Percentiles rank a stretch among this genome's conserved stretches.
Conservation (phyloP, 2,113 vertebrate species). For the Pseudopipra pipra region DNA sequence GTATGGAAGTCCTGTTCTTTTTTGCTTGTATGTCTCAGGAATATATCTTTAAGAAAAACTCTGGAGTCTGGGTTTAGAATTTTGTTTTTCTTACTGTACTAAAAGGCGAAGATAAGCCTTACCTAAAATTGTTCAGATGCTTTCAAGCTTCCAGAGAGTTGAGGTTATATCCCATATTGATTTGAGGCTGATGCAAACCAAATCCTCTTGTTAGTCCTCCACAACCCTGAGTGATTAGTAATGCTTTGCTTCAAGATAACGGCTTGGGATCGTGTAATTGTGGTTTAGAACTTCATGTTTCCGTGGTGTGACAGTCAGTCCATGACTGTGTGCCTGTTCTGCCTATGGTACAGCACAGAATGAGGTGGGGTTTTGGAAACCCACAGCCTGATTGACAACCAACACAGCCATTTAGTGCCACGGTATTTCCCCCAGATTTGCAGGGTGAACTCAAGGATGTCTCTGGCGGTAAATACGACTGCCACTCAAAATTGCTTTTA, state of each 20-base stretch:
- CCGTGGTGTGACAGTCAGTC: neutral
- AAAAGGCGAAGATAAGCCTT: neutral
- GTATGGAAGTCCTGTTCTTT: neutral
- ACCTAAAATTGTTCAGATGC: neutral
- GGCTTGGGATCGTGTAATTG: neutral
- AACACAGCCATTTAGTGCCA: neutral
- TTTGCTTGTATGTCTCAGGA: neutral
- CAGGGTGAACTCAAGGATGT: neutral
- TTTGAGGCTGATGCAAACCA: neutral
- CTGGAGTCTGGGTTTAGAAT: neutral
- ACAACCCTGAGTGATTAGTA: neutral
- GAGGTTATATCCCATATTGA: neutral
- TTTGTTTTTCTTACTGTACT: neutral
- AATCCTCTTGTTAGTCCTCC: neutral
- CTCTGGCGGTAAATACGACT: neutral
- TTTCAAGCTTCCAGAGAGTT: neutral
- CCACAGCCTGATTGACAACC: neutral
- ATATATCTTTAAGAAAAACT: neutral
- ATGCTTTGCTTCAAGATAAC: neutral
- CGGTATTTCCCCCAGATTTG: neutral
- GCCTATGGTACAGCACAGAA: neutral
- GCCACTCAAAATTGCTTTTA: neutral
- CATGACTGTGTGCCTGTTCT: neutral
- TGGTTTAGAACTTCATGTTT: neutral
- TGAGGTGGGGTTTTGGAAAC: neutral